Evolutionary conservation across 2,888 invertebrate species (phyloP).

Genomic region (Conops quadrifasciatus): DNA sequence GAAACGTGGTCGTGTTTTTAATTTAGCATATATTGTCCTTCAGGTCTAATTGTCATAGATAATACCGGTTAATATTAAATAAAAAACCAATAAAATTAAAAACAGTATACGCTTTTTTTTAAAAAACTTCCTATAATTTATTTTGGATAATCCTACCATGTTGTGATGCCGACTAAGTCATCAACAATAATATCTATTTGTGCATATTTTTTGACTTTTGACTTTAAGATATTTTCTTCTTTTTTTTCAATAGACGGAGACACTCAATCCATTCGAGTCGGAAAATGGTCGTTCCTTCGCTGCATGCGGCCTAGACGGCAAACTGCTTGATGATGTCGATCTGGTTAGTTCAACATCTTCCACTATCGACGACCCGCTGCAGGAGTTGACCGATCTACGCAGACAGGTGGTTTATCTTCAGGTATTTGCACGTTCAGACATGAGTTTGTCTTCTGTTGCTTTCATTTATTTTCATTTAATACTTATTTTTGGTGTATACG

Average conservation of each 20-base stretch:
- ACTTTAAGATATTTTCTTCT: background rate
- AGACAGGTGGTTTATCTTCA: conserved; percentile 84
- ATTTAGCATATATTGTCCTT: too few relatives aligned
- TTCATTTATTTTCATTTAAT: conserved; percentile 45
- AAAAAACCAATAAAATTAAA: too few relatives aligned
- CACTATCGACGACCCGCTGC: conserved; percentile 68
- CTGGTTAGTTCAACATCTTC: conserved; percentile 69
- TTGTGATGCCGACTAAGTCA: too few relatives aligned
- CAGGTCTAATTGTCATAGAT: too few relatives aligned
- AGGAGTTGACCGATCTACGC: conserved; percentile 81
- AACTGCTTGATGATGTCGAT: conserved; percentile 61
- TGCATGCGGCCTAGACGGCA: conserved; percentile 68
- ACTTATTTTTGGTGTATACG: background rate
- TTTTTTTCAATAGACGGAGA: conserved; percentile 74
- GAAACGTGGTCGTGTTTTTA: too few relatives aligned
- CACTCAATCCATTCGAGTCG: conserved; percentile 87
- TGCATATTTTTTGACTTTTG: too few relatives aligned
- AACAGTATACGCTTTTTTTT: too few relatives aligned
- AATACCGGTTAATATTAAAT: too few relatives aligned
- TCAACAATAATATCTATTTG: background rate
- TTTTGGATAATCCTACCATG: too few relatives aligned
- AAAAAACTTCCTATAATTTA: too few relatives aligned
- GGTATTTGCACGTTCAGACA: conserved; percentile 67
- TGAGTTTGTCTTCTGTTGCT: conserved; percentile 44
- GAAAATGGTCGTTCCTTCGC: conserved; percentile 74